phyloP scores from a whole-genome alignment of 2,113 vertebrate genomes.

The Burhinus oedicnemus region DNA sequence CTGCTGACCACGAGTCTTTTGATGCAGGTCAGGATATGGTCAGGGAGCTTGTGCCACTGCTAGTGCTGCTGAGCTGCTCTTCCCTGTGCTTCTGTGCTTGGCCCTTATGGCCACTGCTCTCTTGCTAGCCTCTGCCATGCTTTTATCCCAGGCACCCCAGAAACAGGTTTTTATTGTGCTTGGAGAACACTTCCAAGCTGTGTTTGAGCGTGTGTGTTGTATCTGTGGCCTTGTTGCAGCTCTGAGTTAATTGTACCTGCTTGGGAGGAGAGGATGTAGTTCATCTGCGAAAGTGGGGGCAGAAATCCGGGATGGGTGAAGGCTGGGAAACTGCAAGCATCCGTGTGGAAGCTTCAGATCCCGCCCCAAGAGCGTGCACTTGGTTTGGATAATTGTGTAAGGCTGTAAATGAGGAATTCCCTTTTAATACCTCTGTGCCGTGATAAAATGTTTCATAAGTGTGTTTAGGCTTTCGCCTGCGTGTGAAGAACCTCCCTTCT shows the following conservation, averaged over 20 bases:
- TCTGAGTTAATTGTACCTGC: neutral
- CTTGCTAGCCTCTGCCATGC: neutral
- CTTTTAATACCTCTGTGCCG: neutral
- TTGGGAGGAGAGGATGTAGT: neutral
- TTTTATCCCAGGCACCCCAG: neutral
- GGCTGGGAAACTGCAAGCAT: neutral
- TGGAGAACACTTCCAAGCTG: neutral
- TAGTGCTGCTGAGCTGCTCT: neutral
- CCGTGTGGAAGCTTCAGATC: too few species aligned
- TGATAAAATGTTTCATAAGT: neutral
- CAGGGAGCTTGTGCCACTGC: neutral
- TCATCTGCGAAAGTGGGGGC: neutral
- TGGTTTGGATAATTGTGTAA: neutral
- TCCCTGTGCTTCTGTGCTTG: rapidly evolving
- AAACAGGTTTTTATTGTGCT: neutral
- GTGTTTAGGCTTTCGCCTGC: neutral
- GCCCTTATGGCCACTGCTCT: rapidly evolving
- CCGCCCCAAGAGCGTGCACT: rapidly evolving
- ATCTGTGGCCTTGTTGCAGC: neutral
- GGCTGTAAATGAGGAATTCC: neutral
- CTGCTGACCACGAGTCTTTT: too few species aligned
- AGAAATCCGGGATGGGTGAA: neutral
- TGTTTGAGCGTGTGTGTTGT: rapidly evolving
- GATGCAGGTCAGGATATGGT: too few species aligned
- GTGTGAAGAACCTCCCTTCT: neutral